Evolutionary conservation across 2,888 invertebrate genomes (phyloP).

Genomic region (Mimachlamys varia): DNA sequence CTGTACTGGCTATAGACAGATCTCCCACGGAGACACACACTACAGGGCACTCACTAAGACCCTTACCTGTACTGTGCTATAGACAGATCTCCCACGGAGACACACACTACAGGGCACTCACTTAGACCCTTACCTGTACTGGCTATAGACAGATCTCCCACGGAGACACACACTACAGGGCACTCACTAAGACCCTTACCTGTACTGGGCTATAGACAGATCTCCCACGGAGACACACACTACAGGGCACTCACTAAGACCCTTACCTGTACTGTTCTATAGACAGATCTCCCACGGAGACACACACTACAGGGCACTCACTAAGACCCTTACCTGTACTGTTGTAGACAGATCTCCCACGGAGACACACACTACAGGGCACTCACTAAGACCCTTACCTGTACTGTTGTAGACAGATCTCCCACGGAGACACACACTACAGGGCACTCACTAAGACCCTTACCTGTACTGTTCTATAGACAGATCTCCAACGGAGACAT

Average conservation of each 20-base stretch:
- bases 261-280: constrained; percentile 34
- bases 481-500: no score
- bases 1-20: no score
- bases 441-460: not conserved
- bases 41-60: not conserved
- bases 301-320: not conserved
- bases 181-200: not conserved
- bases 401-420: no score
- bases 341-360: no score
- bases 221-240: no score
- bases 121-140: not conserved
- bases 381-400: not conserved
- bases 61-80: constrained; percentile 34
- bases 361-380: no score
- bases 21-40: not conserved
- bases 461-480: constrained; percentile 34
- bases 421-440: no score
- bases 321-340: not conserved
- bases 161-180: no score
- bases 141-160: no score
- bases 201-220: constrained; percentile 24
- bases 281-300: no score
- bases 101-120: not conserved
- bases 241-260: not conserved
- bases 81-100: no score